Evolutionary conservation across 1,140 invertebrate genomes (phyloP).

Genomic region (Calliphora vicina): DNA sequence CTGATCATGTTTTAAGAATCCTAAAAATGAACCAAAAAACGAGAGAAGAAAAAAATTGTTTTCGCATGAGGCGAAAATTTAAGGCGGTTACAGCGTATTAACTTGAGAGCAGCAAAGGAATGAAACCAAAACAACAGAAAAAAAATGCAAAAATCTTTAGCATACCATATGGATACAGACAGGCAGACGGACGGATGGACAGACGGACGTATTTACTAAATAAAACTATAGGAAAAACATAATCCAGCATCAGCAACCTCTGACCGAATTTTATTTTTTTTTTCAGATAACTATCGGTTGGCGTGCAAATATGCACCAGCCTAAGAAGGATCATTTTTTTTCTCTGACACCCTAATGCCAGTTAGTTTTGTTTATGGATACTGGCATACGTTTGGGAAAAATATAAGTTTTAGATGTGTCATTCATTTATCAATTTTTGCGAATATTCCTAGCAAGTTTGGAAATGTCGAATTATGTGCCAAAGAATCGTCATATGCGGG

Average conservation of each 20-base stretch:
- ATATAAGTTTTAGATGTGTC: too few relatives aligned
- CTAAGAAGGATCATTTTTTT: constrained; percentile 20
- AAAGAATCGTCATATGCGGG: too few relatives aligned
- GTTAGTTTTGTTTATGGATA: too few relatives aligned
- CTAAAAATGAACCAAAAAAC: constrained; percentile 6
- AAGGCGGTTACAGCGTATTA: constrained; percentile 41
- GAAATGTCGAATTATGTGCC: too few relatives aligned
- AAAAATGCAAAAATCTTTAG: constrained; percentile 1
- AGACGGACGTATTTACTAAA: constrained; percentile 17
- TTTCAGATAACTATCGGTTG: constrained; percentile 41
- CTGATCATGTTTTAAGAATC: constrained; percentile 19
- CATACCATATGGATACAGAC: background rate
- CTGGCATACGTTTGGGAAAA: too few relatives aligned
- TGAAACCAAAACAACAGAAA: constrained; percentile 17
- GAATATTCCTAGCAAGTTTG: too few relatives aligned
- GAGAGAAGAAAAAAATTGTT: background rate
- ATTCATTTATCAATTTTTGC: too few relatives aligned
- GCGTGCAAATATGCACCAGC: constrained; percentile 41
- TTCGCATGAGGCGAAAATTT: constrained; percentile 36
- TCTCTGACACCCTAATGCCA: background rate
- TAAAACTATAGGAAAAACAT: constrained; percentile 15
- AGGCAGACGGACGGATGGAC: constrained; percentile 29
- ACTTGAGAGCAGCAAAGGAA: constrained; percentile 34
- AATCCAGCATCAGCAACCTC: constrained; percentile 38
- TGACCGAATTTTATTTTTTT: constrained; percentile 40